Evolutionary conservation across 35 echinoderm and acorn worm species (phyloP), one percentile per base, ranked within the genome.

Genomic region (Eucidaris tribuloides): DNA sequence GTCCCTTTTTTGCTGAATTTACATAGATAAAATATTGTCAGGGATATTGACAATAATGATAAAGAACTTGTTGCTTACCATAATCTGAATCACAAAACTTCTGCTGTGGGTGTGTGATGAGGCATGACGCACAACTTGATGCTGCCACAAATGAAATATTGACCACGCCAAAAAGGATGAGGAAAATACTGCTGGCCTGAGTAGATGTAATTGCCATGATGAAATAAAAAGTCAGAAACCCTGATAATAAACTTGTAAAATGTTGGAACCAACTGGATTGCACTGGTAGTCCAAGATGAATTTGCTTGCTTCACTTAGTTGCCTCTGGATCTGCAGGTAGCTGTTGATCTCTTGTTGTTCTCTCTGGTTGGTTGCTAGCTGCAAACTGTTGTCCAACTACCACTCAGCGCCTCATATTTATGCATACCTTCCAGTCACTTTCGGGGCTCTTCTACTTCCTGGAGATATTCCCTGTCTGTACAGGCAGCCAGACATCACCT

Each of bases 51-150:
- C n/a, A n/a, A n/a, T n/a, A n/a, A n/a, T n/a, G n/a, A n/a, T n/a
- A n/a, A n/a, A n/a, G n/a, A n/a, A n/a, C n/a, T n/a, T n/a, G n/a
- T n/a, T n/a, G 81, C 85, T 88, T 52, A 88, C 85, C 85, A 80
- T 80, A 88, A 46, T 62, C 60, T 37, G 76, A 36, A 19, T 79
- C 25, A 42, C 85, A 88, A 77, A 88, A 88, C 58, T 88, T 78
- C 56, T 88, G 85, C 34, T 88, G 85, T 45, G 85, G 85, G 66
- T 88, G 85, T 5, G 50, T 79, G 54, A 62, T 79, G 14, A 77
- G 76, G 45, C 85, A 88, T n/a, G 68, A 15, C 1, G 68, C 68
- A 74, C 68, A 74, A 74, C 68, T 74, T 2, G n/a, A n/a, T n/a
- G 68, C 68, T 9, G 68, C 24, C 29, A 74, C 68, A 33, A 44